A percentile compares a stretch with the other conserved stretches of the same genome.
phyloP scores from a whole-genome alignment of 92 coral and sea anemone genomes.

The Porites cylindrica region DNA sequence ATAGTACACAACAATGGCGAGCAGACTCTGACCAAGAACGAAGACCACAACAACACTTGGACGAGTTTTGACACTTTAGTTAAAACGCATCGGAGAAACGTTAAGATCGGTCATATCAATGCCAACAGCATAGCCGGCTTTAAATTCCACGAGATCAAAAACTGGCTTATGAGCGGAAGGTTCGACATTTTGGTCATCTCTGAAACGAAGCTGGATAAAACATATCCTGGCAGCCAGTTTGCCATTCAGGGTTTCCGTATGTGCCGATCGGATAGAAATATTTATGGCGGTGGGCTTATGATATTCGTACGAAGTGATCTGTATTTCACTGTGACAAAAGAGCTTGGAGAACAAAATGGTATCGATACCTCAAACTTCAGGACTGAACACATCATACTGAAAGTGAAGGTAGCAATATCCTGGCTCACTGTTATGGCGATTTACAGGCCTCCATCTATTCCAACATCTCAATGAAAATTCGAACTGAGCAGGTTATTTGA shows the following conservation, averaged over 20 bases:
- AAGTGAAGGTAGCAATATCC: slow-evolving; percentile 41
- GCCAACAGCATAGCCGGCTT: not conserved
- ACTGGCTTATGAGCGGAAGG: slow-evolving; percentile 29
- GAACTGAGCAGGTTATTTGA: slow-evolving; percentile 52
- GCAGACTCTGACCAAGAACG: slow-evolving; percentile 25
- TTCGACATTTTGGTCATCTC: slow-evolving; percentile 41
- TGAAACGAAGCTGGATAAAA: slow-evolving; percentile 41
- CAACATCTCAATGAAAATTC: slow-evolving; percentile 52
- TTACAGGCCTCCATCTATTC: slow-evolving; percentile 64
- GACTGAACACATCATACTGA: no score
- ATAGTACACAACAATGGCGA: no score
- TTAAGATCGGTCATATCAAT: not conserved
- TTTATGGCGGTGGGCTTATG: slow-evolving; percentile 65
- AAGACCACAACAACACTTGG: slow-evolving; percentile 38
- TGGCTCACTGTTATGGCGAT: slow-evolving; percentile 54
- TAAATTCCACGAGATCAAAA: slow-evolving; percentile 39
- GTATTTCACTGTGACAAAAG: slow-evolving; percentile 49
- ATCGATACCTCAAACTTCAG: slow-evolving; percentile 48
- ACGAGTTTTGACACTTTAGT: slow-evolving; percentile 31
- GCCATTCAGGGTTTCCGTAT: slow-evolving; percentile 35
- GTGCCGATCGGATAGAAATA: slow-evolving; percentile 57
- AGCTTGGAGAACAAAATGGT: slow-evolving; percentile 29
- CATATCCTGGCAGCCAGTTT: slow-evolving; percentile 19
- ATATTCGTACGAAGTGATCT: slow-evolving; percentile 60
- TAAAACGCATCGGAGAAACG: slow-evolving; percentile 32